phyloP scores from a whole-genome alignment of 2,113 vertebrate genomes.

The Albula goreensis region DNA sequence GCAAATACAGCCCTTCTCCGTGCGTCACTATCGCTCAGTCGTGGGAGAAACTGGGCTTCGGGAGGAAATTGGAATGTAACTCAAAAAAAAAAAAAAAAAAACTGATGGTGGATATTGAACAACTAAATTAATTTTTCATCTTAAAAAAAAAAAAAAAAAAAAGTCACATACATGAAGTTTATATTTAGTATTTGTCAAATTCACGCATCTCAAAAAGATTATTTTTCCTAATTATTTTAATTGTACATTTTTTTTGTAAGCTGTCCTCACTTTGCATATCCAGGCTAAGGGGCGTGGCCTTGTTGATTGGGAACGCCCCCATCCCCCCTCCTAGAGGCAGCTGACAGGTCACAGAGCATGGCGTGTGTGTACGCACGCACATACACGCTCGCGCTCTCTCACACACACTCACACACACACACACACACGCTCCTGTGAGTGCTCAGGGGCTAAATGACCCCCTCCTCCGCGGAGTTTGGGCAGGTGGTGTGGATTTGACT shows the following conservation, averaged over 20 bases:
- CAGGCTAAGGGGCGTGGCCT: no score
- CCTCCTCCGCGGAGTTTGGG: background rate
- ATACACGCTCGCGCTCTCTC: no score
- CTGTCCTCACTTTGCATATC: no score
- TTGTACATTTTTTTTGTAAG: background rate
- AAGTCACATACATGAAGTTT: background rate
- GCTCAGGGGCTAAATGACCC: background rate
- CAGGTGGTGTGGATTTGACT: slow-evolving; percentile 29
- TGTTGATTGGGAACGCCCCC: no score
- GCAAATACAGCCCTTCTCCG: slow-evolving; percentile 60
- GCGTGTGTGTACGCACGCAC: no score
- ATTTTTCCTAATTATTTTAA: no score
- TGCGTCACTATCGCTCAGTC: background rate
- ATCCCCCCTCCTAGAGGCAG: no score
- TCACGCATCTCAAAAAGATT: no score
- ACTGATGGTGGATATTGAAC: background rate
- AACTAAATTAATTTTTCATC: background rate
- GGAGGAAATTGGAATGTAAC: background rate
- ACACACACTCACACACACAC: no score
- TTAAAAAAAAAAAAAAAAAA: background rate
- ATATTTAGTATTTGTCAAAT: no score
- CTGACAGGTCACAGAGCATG: no score
- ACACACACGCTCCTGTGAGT: no score
- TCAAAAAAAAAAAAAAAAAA: background rate
- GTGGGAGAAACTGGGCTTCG: background rate